phyloP scores from a whole-genome alignment of 2,113 vertebrate species.

The Pseudorasbora parva region DNA sequence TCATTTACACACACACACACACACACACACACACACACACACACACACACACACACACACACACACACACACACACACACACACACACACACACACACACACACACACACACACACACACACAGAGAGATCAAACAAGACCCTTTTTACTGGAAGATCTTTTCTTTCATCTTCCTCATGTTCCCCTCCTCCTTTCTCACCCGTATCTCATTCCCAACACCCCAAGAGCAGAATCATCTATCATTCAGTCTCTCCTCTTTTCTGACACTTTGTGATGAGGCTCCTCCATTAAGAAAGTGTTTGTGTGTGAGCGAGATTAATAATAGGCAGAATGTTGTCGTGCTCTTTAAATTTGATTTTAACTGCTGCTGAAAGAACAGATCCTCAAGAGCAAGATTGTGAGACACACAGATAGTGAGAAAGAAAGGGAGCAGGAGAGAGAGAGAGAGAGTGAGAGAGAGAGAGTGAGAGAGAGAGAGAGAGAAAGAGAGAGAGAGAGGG shows the following conservation, averaged over 20 bases:
- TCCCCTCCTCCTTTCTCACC: neutral
- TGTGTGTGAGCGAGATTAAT: conserved; percentile 34
- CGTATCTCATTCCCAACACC: neutral
- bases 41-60: neutral
- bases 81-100: conserved; percentile 8
- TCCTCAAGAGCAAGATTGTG: neutral
- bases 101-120: neutral
- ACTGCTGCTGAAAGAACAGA: conserved; percentile 31
- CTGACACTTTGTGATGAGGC: conserved; percentile 46
- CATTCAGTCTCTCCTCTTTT: conserved; percentile 54
- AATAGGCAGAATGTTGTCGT: conserved; percentile 27
- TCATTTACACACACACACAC: conserved; percentile 5
- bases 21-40: too few species aligned
- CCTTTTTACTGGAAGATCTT: neutral
- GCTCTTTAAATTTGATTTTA: conserved; percentile 39
- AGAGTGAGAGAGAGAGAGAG: too few species aligned
- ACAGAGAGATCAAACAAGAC: conserved; percentile 8
- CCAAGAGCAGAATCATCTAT: conserved; percentile 35
- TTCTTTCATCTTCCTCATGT: conserved; percentile 1
- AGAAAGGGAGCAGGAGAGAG: neutral
- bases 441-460: neutral
- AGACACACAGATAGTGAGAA: neutral
- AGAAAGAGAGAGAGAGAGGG: neutral
- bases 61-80: conserved; percentile 2
- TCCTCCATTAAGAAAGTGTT: conserved; percentile 5